Evolutionary conservation across 2,888 invertebrate species (phyloP).

Genomic region (Lamellibrachia columna): DNA sequence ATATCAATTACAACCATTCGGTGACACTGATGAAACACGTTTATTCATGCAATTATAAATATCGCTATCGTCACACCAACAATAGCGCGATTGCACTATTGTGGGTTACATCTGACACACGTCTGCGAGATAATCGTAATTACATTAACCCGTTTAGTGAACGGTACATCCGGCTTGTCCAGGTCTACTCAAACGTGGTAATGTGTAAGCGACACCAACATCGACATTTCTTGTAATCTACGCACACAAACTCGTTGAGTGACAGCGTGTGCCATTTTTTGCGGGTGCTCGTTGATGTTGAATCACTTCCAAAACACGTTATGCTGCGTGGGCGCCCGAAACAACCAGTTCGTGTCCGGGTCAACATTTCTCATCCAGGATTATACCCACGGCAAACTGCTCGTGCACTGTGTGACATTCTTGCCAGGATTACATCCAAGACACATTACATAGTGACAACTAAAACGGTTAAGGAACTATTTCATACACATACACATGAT

Average conservation of each 20-base stretch:
- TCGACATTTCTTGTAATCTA: background rate
- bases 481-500: background rate
- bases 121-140: background rate
- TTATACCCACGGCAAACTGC: background rate
- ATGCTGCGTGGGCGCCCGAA: background rate
- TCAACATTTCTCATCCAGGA: background rate
- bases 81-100: too few species aligned
- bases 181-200: background rate
- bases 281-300: background rate
- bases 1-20: too few species aligned
- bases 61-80: too few species aligned
- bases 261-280: background rate
- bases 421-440: background rate
- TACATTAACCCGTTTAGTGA: background rate
- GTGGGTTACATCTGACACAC: background rate
- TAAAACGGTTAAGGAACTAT: background rate
- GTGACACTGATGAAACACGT: too few species aligned
- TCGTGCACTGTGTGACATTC: background rate
- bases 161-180: background rate
- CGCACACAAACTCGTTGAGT: background rate
- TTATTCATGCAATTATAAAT: too few species aligned
- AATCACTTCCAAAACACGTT: background rate
- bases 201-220: background rate
- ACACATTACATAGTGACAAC: background rate
- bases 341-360: background rate